phyloP scores from a whole-genome alignment of 2,888 invertebrate genomes.

The Sesamia inferens region DNA sequence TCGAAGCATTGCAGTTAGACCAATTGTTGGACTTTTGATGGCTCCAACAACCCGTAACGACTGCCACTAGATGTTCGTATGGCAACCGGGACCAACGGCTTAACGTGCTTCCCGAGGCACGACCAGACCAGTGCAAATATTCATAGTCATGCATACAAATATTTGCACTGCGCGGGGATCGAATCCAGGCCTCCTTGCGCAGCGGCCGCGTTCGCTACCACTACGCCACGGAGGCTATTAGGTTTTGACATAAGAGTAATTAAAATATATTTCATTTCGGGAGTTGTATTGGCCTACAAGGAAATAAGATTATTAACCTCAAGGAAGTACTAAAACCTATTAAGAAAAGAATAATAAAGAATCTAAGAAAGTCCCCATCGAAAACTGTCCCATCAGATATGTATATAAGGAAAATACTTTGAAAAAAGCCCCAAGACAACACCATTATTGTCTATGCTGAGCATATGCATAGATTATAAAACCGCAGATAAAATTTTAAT shows the following conservation, averaged over 20 bases:
- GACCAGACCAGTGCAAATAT: no score
- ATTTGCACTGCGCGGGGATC: no score
- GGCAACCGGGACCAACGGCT: no score
- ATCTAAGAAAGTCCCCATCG: conserved; percentile 5
- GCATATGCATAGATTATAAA: conserved; percentile 14
- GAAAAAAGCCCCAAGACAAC: neutral
- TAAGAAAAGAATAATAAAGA: neutral
- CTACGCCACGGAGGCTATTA: no score
- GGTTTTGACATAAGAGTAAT: neutral
- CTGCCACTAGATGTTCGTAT: no score
- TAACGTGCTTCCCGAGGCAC: no score
- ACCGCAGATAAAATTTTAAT: conserved; percentile 22
- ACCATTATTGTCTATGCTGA: conserved; percentile 6
- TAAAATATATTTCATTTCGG: neutral
- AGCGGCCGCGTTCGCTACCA: no score
- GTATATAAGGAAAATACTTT: neutral
- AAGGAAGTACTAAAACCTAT: neutral
- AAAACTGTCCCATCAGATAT: neutral
- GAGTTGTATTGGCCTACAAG: neutral
- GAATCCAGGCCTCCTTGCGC: no score
- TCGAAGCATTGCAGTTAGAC: no score
- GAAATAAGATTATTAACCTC: neutral
- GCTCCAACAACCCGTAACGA: no score
- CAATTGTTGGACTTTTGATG: no score
- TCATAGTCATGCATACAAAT: no score